Percentiles rank a stretch among this genome's conserved stretches.
These are phyloP conservation scores for Neotragus pygmaeus DNA, from an alignment of 2,113 vertebrate species.

Conservation along the genomic window DNA sequence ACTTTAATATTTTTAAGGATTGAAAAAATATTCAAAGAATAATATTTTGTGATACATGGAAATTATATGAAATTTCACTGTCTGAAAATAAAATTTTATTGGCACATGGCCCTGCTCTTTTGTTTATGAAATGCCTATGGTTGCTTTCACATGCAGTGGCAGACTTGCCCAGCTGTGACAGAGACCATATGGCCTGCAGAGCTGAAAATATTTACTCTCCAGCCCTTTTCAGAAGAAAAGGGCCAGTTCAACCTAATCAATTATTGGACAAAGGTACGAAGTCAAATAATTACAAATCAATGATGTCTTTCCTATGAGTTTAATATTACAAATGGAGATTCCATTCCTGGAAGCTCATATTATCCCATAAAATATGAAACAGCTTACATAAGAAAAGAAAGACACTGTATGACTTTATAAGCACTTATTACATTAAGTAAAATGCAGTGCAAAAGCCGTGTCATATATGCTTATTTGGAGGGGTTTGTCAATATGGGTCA, in stretches of 20 bases:
- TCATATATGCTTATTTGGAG: neutral
- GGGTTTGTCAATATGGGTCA: neutral
- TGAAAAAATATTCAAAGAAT: neutral
- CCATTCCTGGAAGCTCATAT: neutral
- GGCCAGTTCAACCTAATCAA: neutral
- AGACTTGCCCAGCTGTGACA: neutral
- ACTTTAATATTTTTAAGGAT: neutral
- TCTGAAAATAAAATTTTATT: conserved; percentile 45
- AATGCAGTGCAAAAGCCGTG: neutral
- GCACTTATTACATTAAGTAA: neutral
- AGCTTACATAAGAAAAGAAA: neutral
- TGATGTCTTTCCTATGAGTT: neutral
- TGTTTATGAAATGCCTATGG: neutral
- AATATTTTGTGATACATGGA: neutral
- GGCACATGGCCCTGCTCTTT: neutral
- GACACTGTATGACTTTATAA: neutral
- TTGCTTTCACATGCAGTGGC: neutral
- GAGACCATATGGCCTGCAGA: conserved; percentile 15
- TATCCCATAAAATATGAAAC: neutral
- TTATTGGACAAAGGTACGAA: conserved; percentile 3
- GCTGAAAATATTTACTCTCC: neutral
- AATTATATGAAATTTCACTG: conserved; percentile 14
- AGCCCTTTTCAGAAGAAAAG: neutral
- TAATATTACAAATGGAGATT: neutral
- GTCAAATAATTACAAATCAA: neutral